phyloP scores from a whole-genome alignment of 64 coral and sea anemone species.

The Dendronephthya gigantea region DNA sequence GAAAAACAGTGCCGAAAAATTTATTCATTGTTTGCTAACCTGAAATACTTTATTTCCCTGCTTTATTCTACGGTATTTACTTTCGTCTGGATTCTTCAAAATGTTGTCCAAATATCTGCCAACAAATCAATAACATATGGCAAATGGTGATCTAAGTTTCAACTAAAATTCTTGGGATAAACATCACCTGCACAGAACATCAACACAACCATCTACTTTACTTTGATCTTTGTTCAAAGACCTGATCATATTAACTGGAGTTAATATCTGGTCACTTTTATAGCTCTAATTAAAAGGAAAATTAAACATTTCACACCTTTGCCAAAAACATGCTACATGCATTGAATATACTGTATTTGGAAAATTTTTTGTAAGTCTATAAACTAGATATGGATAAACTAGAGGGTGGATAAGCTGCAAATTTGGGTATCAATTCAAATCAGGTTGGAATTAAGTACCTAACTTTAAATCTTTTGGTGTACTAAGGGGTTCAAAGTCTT shows the following conservation, averaged over 20 bases:
- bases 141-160: no score
- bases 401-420: no score
- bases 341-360: neutral
- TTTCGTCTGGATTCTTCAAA: conserved; percentile 72
- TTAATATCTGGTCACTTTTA: conserved; percentile 22
- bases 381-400: no score
- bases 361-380: neutral
- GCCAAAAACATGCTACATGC: no score
- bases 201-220: conserved; percentile 49
- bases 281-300: conserved; percentile 42
- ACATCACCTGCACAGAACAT: conserved; percentile 53
- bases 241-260: conserved; percentile 49
- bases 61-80: conserved; percentile 80
- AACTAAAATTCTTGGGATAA: no score
- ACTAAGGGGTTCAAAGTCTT: no score
- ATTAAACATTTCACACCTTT: no score
- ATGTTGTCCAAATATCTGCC: conserved; percentile 98
- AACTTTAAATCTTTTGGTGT: no score
- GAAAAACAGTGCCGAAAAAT: neutral
- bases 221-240: conserved; percentile 49
- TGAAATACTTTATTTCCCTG: conserved; percentile 82
- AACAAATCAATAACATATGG: no score
- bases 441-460: no score
- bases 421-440: no score
- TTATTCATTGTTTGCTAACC: conserved; percentile 50